Evolutionary conservation across 1,140 invertebrate genomes (phyloP).

Genomic region (Ylistrum balloti): DNA sequence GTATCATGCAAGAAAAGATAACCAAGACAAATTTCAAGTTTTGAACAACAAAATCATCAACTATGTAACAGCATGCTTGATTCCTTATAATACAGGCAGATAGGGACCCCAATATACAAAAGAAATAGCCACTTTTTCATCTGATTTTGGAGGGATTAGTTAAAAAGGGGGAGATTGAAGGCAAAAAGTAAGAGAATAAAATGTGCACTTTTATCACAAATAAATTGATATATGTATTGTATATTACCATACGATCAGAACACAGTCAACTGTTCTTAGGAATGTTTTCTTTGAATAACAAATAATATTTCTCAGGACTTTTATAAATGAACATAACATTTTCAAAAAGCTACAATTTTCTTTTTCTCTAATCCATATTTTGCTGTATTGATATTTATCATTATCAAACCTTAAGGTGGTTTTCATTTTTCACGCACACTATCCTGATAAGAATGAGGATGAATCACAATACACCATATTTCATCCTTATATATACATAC

Average conservation of each 20-base stretch:
- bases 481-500: neutral
- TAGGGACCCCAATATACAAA: neutral
- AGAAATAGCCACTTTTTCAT: constrained; percentile 23
- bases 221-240: neutral
- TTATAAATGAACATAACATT: neutral
- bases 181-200: neutral
- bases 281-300: neutral
- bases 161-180: neutral
- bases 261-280: neutral
- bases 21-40: neutral
- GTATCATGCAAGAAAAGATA: neutral
- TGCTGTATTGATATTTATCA: neutral
- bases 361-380: neutral
- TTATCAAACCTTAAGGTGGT: too few species aligned
- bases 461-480: neutral
- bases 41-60: neutral
- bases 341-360: neutral
- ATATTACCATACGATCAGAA: neutral
- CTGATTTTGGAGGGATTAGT: neutral
- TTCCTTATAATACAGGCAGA: neutral
- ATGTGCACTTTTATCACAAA: constrained; percentile 38
- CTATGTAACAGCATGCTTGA: neutral
- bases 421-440: neutral
- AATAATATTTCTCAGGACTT: neutral
- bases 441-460: neutral